Conservation (phyloP, 2,888 invertebrate genomes). For the Mimumesa dahlbomi region DNA sequence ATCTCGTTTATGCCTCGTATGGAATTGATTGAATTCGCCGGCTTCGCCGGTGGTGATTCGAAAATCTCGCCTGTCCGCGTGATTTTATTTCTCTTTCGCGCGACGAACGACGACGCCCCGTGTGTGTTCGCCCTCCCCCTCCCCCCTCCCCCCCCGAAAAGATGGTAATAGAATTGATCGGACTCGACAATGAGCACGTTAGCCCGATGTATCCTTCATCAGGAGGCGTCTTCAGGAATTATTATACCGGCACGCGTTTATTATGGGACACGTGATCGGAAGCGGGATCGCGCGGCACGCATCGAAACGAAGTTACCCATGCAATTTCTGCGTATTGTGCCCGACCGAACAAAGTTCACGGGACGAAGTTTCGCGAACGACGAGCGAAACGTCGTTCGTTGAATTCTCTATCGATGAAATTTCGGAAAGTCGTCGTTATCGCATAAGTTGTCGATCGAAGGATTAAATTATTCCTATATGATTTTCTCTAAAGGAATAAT, state of each 20-base stretch:
- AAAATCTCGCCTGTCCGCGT: background rate
- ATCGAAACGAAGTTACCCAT: conserved; percentile 62
- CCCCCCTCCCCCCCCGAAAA: conserved; percentile 5
- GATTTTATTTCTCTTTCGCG: conserved; percentile 9
- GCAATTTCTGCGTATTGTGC: conserved; percentile 69
- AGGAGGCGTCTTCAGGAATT: conserved; percentile 63
- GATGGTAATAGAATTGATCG: conserved; percentile 45
- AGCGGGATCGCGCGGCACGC: conserved; percentile 39
- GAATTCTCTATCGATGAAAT: too few relatives aligned
- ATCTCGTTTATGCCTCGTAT: conserved; percentile 4
- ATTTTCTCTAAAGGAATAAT: too few relatives aligned
- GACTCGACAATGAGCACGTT: conserved; percentile 52
- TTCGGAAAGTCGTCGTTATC: too few relatives aligned
- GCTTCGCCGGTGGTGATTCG: conserved; percentile 6
- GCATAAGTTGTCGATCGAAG: too few relatives aligned
- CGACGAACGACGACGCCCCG: too few relatives aligned
- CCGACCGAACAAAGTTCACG: conserved; percentile 3
- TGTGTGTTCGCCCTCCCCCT: background rate
- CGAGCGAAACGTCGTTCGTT: background rate
- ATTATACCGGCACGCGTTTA: conserved; percentile 68
- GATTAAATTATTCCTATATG: too few relatives aligned
- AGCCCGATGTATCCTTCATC: conserved; percentile 57
- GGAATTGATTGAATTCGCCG: background rate
- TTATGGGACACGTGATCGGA: conserved; percentile 68
- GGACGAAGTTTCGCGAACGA: conserved; percentile 26